A percentile compares a stretch with the other conserved stretches of the same genome.
These are phyloP conservation scores for Nomia melanderi DNA, from an alignment of 1,140 invertebrate species.

Conservation along the genomic window DNA sequence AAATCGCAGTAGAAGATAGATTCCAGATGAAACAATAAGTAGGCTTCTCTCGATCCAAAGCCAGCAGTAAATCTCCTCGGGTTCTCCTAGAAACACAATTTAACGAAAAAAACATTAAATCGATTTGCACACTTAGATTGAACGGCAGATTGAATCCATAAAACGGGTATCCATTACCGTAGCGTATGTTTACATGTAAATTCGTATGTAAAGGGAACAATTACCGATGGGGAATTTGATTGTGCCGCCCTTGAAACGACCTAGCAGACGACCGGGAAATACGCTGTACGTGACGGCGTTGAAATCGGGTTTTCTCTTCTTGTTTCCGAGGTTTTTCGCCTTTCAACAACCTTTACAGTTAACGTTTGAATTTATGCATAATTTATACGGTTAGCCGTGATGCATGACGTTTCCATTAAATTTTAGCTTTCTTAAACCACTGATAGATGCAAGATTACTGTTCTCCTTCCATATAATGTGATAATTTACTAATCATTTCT, in stretches of 20 bases:
- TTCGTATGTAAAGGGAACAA: background rate
- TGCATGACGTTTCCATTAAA: conserved; percentile 24
- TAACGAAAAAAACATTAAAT: background rate
- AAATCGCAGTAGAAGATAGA: too few relatives aligned
- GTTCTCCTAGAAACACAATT: too few relatives aligned
- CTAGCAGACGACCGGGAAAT: background rate
- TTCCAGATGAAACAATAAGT: too few relatives aligned
- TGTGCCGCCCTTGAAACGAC: background rate
- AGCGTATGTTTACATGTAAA: background rate
- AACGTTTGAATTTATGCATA: background rate
- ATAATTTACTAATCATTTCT: background rate
- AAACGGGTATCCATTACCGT: background rate
- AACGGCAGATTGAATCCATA: background rate
- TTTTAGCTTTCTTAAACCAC: background rate
- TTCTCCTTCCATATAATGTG: background rate
- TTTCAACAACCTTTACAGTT: background rate
- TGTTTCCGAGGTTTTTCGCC: background rate
- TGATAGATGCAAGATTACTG: conserved; percentile 6
- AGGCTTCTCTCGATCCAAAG: too few relatives aligned
- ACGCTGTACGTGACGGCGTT: background rate
- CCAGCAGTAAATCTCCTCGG: too few relatives aligned
- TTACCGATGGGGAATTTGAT: background rate
- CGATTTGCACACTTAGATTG: background rate
- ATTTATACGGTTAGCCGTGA: background rate
- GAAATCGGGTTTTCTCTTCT: too few relatives aligned